Percentiles rank a stretch among this genome's conserved stretches.
These are phyloP conservation scores for Chrysomela aeneicollis DNA, from an alignment of 2,888 invertebrate genomes.

Conservation along the genomic window DNA sequence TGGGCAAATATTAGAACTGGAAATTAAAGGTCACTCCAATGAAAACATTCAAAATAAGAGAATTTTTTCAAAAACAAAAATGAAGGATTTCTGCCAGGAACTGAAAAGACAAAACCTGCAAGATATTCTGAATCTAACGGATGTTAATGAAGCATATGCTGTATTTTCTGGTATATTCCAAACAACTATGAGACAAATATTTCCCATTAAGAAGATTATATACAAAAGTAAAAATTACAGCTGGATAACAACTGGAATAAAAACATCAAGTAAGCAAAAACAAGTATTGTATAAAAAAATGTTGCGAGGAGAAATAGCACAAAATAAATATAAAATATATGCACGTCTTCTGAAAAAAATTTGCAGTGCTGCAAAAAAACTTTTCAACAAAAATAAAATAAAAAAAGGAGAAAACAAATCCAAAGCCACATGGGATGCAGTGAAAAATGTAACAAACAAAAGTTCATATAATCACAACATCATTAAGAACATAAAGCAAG, in stretches of 20 bases:
- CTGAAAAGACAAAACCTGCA: not conserved
- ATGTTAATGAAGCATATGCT: not conserved
- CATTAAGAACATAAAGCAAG: not conserved
- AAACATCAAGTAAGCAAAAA: slow-evolving; percentile 6
- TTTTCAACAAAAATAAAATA: not conserved
- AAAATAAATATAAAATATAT: slow-evolving; percentile 1
- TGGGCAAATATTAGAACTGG: not conserved
- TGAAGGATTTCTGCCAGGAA: not conserved
- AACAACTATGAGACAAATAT: not conserved
- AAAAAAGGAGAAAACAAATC: not conserved
- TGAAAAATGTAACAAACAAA: slow-evolving; percentile 5
- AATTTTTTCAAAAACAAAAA: not conserved
- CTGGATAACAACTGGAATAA: not conserved
- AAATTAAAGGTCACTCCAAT: not conserved
- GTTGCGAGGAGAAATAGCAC: not conserved
- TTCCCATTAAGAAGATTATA: not conserved
- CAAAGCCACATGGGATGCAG: slow-evolving; percentile 5
- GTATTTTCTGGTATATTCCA: not conserved
- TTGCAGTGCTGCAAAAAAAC: not conserved
- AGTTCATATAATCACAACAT: not conserved
- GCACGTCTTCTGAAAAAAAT: not conserved
- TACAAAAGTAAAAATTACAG: not conserved
- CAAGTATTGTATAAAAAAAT: not conserved
- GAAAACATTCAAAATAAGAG: not conserved
- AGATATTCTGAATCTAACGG: not conserved